Evolutionary conservation across 1,140 invertebrate genomes (phyloP), one percentile per base, ranked within the genome.

Genomic region (Aplysia californica): DNA sequence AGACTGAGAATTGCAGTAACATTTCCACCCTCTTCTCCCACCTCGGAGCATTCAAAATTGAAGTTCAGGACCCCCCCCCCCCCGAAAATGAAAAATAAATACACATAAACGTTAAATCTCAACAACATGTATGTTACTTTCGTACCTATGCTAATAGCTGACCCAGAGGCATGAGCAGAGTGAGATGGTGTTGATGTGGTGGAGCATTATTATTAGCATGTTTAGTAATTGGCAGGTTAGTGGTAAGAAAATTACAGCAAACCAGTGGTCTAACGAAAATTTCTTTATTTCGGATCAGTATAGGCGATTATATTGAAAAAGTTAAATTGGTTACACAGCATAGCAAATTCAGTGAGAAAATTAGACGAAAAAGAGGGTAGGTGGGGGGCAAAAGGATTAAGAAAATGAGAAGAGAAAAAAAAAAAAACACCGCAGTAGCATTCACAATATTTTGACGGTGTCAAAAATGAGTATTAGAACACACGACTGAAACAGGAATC

Each of bases 181-280:
- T n/a, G 10, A 15, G n/a, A n/a, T n/a, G n/a, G 10, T 50, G 44
- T 50, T 50, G 10, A 50, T 15, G 44, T 50, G 10, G 10, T 50
- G n/a, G 44, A 15, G n/a, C n/a, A 10, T 15, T 50, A 50, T n/a
- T 15, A 50, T 15, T 15, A 50, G n/a, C 10, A 15, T 15, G n/a
- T 50, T 15, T 15, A 50, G n/a, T 15, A 15, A 15, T 15, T 23
- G 58, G 58, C 58, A 59, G 21, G 58, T 59, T 59, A 59, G 6
- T 23, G 58, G 58, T 29, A 59, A 59, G 58, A 59, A 59, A 50
- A 59, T 23, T 59, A 59, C 6, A 59, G 58, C 58, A 59, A 59
- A 59, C 58, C 58, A 5, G 31, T 59, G 21, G 58, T 21, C 58
- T 59, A 59, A 5, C 21, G 31, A 59, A 59, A 59, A 23, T 29